Conservation (phyloP, 1,140 invertebrate species). For the Drosophila murphyi region DNA sequence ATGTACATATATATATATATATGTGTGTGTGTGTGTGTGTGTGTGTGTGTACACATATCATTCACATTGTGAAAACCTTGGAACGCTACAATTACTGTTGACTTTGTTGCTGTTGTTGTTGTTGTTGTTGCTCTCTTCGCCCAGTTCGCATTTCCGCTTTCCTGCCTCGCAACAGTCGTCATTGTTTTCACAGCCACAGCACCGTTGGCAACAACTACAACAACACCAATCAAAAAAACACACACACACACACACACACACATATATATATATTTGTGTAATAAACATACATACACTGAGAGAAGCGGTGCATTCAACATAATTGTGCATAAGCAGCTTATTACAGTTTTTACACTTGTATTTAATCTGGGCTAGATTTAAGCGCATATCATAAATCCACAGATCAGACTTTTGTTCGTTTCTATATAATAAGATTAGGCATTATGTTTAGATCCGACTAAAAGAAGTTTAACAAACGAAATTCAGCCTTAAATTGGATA, state of each 20-base stretch:
- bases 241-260: conserved; percentile 10
- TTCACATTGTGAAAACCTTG: conserved; percentile 82
- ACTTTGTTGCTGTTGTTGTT: conserved; percentile 54
- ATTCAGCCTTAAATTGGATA: too few species aligned
- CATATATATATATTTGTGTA: neutral
- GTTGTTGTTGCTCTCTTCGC: conserved; percentile 44
- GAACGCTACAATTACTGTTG: conserved; percentile 79
- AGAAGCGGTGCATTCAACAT: neutral
- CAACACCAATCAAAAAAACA: conserved; percentile 13
- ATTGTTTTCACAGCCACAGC: conserved; percentile 77
- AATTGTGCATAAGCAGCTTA: too few species aligned
- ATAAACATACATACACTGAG: conserved; percentile 14
- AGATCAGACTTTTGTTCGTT: too few species aligned
- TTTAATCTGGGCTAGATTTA: too few species aligned
- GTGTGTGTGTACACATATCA: conserved; percentile 46
- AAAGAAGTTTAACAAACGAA: too few species aligned
- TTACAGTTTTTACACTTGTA: too few species aligned
- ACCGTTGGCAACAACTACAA: conserved; percentile 63
- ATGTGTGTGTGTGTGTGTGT: conserved; percentile 15
- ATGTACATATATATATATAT: conserved; percentile 30
- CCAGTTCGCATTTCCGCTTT: conserved; percentile 79
- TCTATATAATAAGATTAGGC: too few species aligned
- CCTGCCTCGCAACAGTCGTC: conserved; percentile 62
- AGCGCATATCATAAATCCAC: too few species aligned
- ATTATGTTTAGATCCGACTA: too few species aligned